Evolutionary conservation across 2,888 invertebrate species (phyloP), one percentile per base, ranked within the genome.

Genomic region (Chirona hameri): DNA sequence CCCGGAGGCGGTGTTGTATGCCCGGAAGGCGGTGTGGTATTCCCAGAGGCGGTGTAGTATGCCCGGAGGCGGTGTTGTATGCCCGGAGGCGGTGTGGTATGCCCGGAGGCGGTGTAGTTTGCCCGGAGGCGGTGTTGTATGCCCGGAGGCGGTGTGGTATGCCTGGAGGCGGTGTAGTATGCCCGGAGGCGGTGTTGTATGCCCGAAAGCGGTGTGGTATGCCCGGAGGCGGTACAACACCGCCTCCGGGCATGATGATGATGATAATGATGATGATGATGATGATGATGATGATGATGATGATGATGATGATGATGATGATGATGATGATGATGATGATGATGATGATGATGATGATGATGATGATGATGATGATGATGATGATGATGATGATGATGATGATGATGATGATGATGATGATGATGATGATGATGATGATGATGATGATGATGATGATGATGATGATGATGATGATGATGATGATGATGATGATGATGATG

Each of bases 201-300:
- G n/a, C n/a, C n/a, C n/a, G n/a, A n/a, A n/a, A n/a, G n/a, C n/a
- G n/a, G n/a, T n/a, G n/a, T n/a, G n/a, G n/a, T n/a, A n/a, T n/a
- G n/a, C n/a, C n/a, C n/a, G n/a, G n/a, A n/a, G n/a, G n/a, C n/a
- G n/a, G n/a, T 18, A 21, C n/a, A n/a, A 65, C n/a, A n/a, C 18
- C n/a, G 65, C 18, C 65, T 18, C 18, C n/a, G 65, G n/a, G 21
- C 21, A 65, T 65, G 65, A 65, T 65, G 65, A 65, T 65, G 65
- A 65, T 65, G 65, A 65, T 65, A n/a, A 65, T 65, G 65, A 65
- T 65, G 65, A 65, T 65, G 65, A 65, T 65, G 65, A 65, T 65
- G 65, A 65, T 65, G 65, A 65, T 65, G 65, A 65, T 65, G 65
- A 65, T 65, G n/a, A 65, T 65, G 65, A 65, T 65, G 65, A 65